A percentile compares a stretch with the other conserved stretches of the same genome.
Evolutionary conservation across 1,140 invertebrate species (phyloP).

Genomic region (Acyrthosiphon pisum): DNA sequence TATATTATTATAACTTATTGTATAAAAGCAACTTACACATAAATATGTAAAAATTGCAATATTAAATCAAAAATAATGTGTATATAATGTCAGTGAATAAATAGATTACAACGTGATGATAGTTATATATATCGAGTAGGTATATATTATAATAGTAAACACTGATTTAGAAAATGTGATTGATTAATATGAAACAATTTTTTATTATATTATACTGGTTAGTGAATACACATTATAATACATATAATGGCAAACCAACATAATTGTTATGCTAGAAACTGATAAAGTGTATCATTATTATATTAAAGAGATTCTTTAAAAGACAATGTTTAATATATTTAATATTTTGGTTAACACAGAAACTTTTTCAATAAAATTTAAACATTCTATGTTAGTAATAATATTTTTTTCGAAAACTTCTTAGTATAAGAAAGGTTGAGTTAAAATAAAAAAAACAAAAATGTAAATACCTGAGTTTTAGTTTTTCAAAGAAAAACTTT

Average conservation of each 20-base stretch:
- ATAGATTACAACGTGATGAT: no score
- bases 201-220: no score
- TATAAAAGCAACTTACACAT: background rate
- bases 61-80: background rate
- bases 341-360: background rate
- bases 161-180: no score
- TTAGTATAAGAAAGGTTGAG: background rate
- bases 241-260: no score
- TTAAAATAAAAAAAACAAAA: background rate
- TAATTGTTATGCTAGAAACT: background rate
- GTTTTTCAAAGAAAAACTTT: background rate
- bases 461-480: background rate
- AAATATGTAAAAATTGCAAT: background rate
- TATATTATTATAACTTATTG: background rate
- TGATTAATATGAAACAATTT: no score
- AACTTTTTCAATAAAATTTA: background rate
- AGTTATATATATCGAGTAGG: no score
- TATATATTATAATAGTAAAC: no score
- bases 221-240: no score
- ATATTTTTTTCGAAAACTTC: background rate
- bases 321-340: background rate
- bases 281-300: background rate
- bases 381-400: background rate
- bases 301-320: background rate
- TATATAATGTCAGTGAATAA: background rate